Evolutionary conservation across 2,888 invertebrate genomes (phyloP).

Genomic region (Drosophila parthenogenetica): DNA sequence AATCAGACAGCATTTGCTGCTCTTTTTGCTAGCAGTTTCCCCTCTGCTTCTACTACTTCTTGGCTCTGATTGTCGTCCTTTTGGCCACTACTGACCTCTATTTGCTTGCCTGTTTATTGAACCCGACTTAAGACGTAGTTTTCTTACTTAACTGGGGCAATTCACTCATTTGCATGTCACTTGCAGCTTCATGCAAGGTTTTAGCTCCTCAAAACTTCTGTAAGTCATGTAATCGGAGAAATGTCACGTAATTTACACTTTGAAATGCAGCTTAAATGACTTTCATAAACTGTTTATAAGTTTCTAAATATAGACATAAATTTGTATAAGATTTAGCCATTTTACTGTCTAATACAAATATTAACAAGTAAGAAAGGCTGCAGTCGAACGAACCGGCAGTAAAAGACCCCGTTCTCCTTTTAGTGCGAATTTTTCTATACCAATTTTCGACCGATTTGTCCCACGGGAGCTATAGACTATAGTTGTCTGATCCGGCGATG

Average conservation of each 20-base stretch:
- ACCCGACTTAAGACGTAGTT: neutral
- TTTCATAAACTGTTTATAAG: too few relatives aligned
- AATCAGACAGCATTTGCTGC: slow-evolving; percentile 19
- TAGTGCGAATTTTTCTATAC: too few relatives aligned
- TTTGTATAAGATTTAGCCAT: too few relatives aligned
- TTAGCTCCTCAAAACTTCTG: neutral
- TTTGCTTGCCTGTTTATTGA: slow-evolving; percentile 29
- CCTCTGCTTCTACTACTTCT: neutral
- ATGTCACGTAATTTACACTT: slow-evolving; percentile 14
- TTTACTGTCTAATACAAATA: too few relatives aligned
- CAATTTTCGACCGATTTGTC: too few relatives aligned
- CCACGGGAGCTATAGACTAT: too few relatives aligned
- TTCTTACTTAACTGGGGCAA: slow-evolving; percentile 39
- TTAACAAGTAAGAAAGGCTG: too few relatives aligned
- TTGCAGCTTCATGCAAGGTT: slow-evolving; percentile 25
- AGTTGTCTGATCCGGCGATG: too few relatives aligned
- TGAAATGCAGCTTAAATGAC: neutral
- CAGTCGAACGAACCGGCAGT: too few relatives aligned
- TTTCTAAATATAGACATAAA: too few relatives aligned
- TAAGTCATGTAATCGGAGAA: slow-evolving; percentile 6
- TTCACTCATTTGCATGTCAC: slow-evolving; percentile 45
- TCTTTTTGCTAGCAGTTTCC: neutral
- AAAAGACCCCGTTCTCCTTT: too few relatives aligned
- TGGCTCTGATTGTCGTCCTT: slow-evolving; percentile 12
- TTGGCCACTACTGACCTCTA: slow-evolving; percentile 23